Conservation (phyloP, 2,113 vertebrate genomes). For the Chionodraco myersi region DNA sequence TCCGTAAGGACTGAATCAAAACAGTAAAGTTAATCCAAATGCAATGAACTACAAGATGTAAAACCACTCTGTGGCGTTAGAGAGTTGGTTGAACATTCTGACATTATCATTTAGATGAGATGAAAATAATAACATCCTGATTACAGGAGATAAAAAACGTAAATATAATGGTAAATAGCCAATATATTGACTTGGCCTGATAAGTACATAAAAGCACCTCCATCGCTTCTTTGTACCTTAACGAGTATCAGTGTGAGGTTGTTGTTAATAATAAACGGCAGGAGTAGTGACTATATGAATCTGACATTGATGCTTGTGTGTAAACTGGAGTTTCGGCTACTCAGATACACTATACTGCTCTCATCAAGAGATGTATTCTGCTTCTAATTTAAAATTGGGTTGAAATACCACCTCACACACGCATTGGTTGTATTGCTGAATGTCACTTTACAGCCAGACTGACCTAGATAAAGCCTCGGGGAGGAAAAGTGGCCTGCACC, state of each 20-base stretch:
- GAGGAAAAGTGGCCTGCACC: constrained; percentile 57
- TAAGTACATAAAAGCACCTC: not conserved
- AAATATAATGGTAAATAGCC: not conserved
- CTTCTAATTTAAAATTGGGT: constrained; percentile 44
- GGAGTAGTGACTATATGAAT: not conserved
- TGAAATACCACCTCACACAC: not conserved
- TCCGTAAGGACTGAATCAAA: not conserved
- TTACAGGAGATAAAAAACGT: not conserved
- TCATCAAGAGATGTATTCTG: constrained; percentile 1
- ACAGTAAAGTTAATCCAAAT: not conserved
- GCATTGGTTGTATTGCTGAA: constrained; percentile 38
- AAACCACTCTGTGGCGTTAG: not conserved
- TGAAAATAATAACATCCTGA: not conserved
- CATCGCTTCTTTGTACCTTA: not conserved
- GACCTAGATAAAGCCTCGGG: constrained; percentile 65
- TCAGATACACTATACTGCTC: not conserved
- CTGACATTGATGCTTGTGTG: not conserved
- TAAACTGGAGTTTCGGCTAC: not conserved
- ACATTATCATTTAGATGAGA: not conserved
- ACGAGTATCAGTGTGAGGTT: not conserved
- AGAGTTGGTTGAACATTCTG: not conserved
- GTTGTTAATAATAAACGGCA: not conserved
- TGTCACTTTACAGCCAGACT: constrained; percentile 57
- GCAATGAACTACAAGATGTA: not conserved
- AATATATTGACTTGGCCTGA: not conserved